Evolutionary conservation across 2,113 vertebrate genomes (phyloP), one percentile per base, ranked within the genome.

Genomic region (Myotis brandtii): DNA sequence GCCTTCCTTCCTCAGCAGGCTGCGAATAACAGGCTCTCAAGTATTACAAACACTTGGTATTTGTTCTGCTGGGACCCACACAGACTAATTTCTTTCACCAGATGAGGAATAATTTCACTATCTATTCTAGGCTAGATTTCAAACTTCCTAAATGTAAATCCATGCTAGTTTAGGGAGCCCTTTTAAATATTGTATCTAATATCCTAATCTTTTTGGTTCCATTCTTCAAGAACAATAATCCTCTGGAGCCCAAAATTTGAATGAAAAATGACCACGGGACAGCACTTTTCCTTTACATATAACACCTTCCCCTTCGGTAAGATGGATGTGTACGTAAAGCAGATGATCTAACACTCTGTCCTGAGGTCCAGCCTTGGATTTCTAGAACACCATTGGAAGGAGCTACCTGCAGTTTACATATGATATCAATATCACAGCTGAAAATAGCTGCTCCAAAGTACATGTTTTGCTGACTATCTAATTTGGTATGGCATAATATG

Each of bases 381-480:
- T 91, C 48, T 84, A 40, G 86, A 72, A 88, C 9, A 48, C 16
- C 40, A 54, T 3, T 91, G 32, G 48, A 81, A 87, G 9, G 70
- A 34, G 30, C 81, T 48, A 73, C 18, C 32, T 95, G 27, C 3
- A 73, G 50, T 81, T 91, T 82, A 79, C 30, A 54, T 90, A 67
- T 20, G 62, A 93, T 62, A 75, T 79, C 34, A 92, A 5, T 37
- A 77, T 11, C 69, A 81, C 0, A 83, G 83, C 32, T 91, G 66
- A 89, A 89, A 86, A 89, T 0, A 66, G 76, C 23, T 82, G 73
- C 46, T 84, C 46, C 86, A 86, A 46, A 92, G n/a, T 32, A 82
- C 48, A 73, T 86, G 76, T 81, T 50, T 62, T 91, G 83, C 76
- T 81, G 52, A 87, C 43, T 48, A 52, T 82, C 52, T 86, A 77